Conservation (phyloP, 1,140 invertebrate genomes). For the Portunus trituberculatus region DNA sequence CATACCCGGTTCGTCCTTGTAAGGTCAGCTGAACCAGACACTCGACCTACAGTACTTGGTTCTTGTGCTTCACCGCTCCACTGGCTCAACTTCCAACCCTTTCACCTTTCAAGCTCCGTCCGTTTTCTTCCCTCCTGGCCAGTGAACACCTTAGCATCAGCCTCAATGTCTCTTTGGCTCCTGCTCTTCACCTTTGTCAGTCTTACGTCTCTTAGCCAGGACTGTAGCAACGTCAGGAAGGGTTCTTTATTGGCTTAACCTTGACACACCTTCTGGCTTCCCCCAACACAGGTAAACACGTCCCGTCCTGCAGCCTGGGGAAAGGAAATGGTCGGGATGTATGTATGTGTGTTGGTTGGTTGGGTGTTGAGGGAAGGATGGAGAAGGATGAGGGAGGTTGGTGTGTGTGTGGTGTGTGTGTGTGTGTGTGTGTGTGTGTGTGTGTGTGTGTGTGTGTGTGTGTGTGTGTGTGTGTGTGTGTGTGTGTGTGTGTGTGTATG, state of each 20-base stretch:
- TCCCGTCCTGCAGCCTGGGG: not conserved
- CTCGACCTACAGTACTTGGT: not conserved
- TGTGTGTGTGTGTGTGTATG: no score
- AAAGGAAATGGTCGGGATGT: not conserved
- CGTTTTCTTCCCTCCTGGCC: no score
- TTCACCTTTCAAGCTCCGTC: no score
- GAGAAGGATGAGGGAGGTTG: no score
- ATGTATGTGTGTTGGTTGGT: no score
- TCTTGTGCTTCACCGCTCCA: not conserved
- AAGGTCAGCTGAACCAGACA: not conserved
- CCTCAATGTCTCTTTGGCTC: not conserved
- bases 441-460: no score
- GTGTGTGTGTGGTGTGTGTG: not conserved
- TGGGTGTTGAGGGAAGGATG: no score
- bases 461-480: no score
- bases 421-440: not conserved
- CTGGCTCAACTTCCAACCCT: not conserved
- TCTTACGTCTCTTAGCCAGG: not conserved
- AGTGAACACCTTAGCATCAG: not conserved
- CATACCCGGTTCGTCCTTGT: not conserved
- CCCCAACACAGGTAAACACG: not conserved
- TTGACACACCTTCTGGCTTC: not conserved
- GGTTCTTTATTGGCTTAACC: not conserved
- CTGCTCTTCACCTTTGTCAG: not conserved
- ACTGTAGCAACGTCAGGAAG: not conserved